Evolutionary conservation across 2,113 vertebrate species (phyloP).

Genomic region (Hippocampus comes): DNA sequence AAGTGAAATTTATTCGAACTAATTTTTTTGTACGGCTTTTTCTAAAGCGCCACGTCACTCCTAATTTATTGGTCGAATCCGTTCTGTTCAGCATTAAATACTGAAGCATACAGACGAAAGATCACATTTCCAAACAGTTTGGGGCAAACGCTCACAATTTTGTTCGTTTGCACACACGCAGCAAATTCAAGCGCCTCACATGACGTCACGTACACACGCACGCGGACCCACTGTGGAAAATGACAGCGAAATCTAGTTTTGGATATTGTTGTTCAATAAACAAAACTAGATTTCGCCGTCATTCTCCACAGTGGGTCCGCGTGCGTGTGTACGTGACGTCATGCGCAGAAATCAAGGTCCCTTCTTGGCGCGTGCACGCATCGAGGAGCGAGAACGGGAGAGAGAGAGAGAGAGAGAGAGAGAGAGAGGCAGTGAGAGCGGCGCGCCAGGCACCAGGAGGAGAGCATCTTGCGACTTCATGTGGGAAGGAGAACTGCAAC

Average conservation of each 20-base stretch:
- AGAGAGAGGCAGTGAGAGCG: conserved; percentile 50
- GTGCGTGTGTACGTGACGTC: conserved; percentile 56
- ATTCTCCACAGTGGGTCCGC: background rate
- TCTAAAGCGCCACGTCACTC: too few relatives aligned
- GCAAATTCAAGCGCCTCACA: background rate
- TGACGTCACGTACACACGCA: conserved; percentile 59
- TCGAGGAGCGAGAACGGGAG: background rate
- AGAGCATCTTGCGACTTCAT: conserved; percentile 43
- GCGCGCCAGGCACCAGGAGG: conserved; percentile 14
- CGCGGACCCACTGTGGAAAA: background rate
- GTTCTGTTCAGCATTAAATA: background rate
- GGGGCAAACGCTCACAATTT: background rate
- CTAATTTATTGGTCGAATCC: background rate
- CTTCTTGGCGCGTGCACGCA: conserved; percentile 26
- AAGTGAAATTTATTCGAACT: too few relatives aligned
- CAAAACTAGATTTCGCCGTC: background rate
- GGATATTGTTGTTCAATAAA: too few relatives aligned
- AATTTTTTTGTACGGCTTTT: too few relatives aligned
- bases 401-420: conserved; percentile 54
- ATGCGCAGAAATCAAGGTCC: conserved; percentile 52
- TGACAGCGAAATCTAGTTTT: background rate
- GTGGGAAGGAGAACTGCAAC: conserved; percentile 7
- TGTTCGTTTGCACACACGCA: background rate
- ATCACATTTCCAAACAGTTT: background rate
- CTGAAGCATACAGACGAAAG: background rate